Percentiles rank a stretch among this genome's conserved stretches.
Evolutionary conservation across 1,140 invertebrate genomes (phyloP).

Genomic region (Mamestra configurata): DNA sequence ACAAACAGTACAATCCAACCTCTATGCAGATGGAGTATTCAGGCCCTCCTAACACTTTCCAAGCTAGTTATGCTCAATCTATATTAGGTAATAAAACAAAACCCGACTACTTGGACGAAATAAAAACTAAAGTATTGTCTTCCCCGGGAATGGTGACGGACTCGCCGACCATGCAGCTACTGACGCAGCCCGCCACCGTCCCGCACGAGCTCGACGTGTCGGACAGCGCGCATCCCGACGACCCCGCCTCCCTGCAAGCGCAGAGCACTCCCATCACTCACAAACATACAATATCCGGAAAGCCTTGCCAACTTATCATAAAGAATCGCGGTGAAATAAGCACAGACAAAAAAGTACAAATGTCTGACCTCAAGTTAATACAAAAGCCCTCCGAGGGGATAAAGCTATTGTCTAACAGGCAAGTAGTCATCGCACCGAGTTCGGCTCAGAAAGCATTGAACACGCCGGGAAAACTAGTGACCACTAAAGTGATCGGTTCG

Average conservation of each 20-base stretch:
- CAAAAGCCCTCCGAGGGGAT: constrained; percentile 81
- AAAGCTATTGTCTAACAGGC: constrained; percentile 82
- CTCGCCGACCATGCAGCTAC: constrained; percentile 80
- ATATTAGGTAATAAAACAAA: constrained; percentile 76
- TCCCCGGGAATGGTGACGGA: constrained; percentile 76
- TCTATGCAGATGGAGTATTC: constrained; percentile 74
- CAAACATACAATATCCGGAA: constrained; percentile 70
- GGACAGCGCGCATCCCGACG: constrained; percentile 74
- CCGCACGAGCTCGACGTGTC: constrained; percentile 77
- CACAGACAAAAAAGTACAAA: constrained; percentile 82
- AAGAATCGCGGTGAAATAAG: constrained; percentile 76
- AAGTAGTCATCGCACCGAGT: constrained; percentile 77
- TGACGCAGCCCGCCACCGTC: constrained; percentile 77
- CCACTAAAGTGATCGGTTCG: constrained; percentile 83
- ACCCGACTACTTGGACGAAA: constrained; percentile 78
- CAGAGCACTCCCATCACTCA: constrained; percentile 65
- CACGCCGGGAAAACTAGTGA: constrained; percentile 78
- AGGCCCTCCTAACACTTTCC: constrained; percentile 79
- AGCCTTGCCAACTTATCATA: constrained; percentile 83
- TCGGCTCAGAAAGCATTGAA: constrained; percentile 78
- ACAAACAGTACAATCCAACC: constrained; percentile 71
- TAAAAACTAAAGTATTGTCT: constrained; percentile 76
- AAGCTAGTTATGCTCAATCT: constrained; percentile 85
- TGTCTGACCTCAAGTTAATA: constrained; percentile 82
- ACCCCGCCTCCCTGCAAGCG: constrained; percentile 65